Base-by-base conservation (phyloP, 2,113 vertebrate species). In the Peromyscus californicus region DNA sequence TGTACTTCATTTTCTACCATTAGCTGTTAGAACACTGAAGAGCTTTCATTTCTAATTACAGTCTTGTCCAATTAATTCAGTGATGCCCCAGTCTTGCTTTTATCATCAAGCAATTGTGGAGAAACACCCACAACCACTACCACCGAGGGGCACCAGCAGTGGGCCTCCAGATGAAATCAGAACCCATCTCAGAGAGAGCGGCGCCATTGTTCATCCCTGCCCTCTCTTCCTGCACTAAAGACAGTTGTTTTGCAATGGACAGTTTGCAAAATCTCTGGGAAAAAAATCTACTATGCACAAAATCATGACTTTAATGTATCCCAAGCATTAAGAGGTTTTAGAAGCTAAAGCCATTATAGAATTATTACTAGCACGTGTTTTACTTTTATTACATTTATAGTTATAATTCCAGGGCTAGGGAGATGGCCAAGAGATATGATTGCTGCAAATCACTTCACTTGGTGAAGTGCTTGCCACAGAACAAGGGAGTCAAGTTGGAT, bases 41-140 rank as follows among this genome's bases (percentile, higher is more conserved):
- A 84, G 91, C 75, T 97, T 96, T 96, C 91, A 74, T 93, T 97
- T 96, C 89, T 94, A 94, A 96, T 94, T 96, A 95, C 70, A 80
- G n/a, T 92, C 93, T 86, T 59, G 2, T 93, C 76, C 96, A 91
- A 98, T 97, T 95, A 97, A 93, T 63, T 93, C 90, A 75, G 26
- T 51, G 76, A 76, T 92, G 61, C n/a, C 84, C 29, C 19, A 31
- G 61, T 80, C 87, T 94, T 94, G 51, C 80, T 85, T 95, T 88
- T 75, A 78, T 92, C 90, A 89, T 72, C 39, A 42, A 86, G 61
- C 86, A 95, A 63, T 85, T 83, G 80, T 29, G 39, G 39, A 17
- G 31, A 16, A 76, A 85, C 67, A 72, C 39, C 65, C 89, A 85
- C 26, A 36, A 74, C 78, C 72, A 95, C 45, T 3, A 36, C 51